Evolutionary conservation across 2,113 vertebrate genomes (phyloP).

Genomic region (Zosterops japonicus): DNA sequence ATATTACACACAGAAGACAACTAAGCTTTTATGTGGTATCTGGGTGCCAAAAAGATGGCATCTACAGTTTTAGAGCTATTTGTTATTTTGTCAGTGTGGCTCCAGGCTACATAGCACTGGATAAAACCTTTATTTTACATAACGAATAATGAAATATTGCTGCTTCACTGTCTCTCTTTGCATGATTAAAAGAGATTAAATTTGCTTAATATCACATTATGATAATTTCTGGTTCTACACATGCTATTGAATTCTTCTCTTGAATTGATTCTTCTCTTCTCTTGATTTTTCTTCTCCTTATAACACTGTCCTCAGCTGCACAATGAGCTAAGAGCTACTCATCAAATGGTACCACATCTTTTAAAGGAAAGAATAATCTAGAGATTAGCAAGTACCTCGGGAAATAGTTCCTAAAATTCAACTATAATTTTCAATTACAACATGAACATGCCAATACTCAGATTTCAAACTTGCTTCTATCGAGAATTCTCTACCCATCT

Average conservation of each 20-base stretch:
- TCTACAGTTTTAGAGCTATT: background rate
- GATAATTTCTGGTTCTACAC: background rate
- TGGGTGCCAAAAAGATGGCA: conserved; percentile 22
- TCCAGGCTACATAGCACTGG: background rate
- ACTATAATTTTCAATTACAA: background rate
- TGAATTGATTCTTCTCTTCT: too few species aligned
- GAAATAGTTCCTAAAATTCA: background rate
- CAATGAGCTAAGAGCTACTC: background rate
- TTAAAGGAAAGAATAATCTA: background rate
- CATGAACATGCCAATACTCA: background rate
- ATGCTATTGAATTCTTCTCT: background rate
- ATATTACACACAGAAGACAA: background rate
- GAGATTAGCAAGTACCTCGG: background rate
- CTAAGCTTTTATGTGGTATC: background rate
- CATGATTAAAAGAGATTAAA: conserved; percentile 25
- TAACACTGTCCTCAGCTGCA: background rate
- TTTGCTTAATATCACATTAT: background rate
- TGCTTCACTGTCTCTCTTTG: background rate
- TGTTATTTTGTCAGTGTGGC: conserved; percentile 23
- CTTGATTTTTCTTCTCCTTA: background rate
- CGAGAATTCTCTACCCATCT: background rate
- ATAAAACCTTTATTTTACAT: conserved; percentile 25
- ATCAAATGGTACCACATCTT: background rate
- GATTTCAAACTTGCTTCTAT: background rate
- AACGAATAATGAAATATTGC: conserved; percentile 8